Conservation (phyloP, 1,140 invertebrate genomes). For the Potamilus streckersoni region DNA sequence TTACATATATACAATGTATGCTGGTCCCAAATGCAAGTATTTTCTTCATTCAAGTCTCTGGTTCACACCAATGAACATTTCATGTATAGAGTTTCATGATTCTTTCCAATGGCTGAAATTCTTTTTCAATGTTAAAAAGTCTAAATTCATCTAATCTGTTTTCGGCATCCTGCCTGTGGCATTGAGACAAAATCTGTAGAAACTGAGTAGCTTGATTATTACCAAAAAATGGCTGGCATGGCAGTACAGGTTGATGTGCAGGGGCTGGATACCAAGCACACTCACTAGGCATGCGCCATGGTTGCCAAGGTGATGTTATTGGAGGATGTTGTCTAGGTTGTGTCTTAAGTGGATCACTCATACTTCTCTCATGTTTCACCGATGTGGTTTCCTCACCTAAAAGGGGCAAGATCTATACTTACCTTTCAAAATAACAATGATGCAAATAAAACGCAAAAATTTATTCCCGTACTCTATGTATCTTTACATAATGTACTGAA, state of each 20-base stretch:
- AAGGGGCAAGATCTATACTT: background rate
- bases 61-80: too few relatives aligned
- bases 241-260: background rate
- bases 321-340: background rate
- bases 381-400: background rate
- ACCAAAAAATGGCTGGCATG: background rate
- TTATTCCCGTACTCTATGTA: background rate
- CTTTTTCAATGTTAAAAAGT: too few relatives aligned
- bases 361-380: background rate
- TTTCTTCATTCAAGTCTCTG: too few relatives aligned
- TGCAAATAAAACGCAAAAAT: background rate
- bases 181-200: constrained; percentile 13
- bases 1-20: too few relatives aligned
- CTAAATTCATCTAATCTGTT: too few relatives aligned
- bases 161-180: constrained; percentile 7
- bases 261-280: constrained; percentile 14
- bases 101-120: too few relatives aligned
- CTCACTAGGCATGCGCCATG: constrained; percentile 11
- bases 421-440: background rate
- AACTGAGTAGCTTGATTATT: constrained; percentile 11
- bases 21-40: too few relatives aligned
- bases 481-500: background rate
- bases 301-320: constrained; percentile 15
- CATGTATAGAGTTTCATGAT: too few relatives aligned
- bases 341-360: background rate